These are phyloP conservation scores for Pogonomyrmex barbatus DNA, from an alignment of 1,140 invertebrate genomes.

Conservation along the genomic window DNA sequence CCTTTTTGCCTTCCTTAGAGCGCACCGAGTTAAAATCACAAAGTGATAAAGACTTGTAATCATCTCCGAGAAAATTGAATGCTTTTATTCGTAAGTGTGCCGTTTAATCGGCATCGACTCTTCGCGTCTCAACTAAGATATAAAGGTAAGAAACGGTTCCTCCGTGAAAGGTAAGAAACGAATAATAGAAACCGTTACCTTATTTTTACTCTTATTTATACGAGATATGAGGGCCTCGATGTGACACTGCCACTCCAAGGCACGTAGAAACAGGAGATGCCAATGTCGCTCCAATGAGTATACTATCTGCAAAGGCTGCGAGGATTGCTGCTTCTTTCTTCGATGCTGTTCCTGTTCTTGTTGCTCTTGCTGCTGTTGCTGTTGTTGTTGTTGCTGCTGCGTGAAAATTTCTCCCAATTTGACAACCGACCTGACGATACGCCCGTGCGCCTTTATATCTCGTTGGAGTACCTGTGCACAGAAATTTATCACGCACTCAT, in stretches of 20 bases:
- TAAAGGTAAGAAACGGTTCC: neutral
- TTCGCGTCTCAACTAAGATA: neutral
- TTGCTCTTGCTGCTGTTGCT: slow-evolving; percentile 71
- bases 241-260: slow-evolving; percentile 95
- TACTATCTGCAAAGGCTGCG: slow-evolving; percentile 83
- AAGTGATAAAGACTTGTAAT: neutral
- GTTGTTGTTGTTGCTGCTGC: slow-evolving; percentile 64
- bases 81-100: neutral
- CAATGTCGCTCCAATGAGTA: slow-evolving; percentile 92
- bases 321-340: slow-evolving; percentile 67
- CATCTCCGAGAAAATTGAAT: slow-evolving; percentile 12
- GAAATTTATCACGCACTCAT: neutral
- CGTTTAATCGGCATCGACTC: slow-evolving; percentile 17
- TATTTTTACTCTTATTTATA: slow-evolving; percentile 74
- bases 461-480: slow-evolving; percentile 92
- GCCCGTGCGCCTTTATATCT: slow-evolving; percentile 94
- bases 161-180: slow-evolving; percentile 7
- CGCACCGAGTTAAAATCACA: neutral
- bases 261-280: slow-evolving; percentile 94
- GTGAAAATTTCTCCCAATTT: slow-evolving; percentile 85
- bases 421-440: slow-evolving; percentile 92
- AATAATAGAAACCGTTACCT: slow-evolving; percentile 76
- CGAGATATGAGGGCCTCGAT: slow-evolving; percentile 88
- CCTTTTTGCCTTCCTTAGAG: neutral
- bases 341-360: slow-evolving; percentile 75